Conservation (phyloP, 2,888 invertebrate species). For the Eulithis testata region DNA sequence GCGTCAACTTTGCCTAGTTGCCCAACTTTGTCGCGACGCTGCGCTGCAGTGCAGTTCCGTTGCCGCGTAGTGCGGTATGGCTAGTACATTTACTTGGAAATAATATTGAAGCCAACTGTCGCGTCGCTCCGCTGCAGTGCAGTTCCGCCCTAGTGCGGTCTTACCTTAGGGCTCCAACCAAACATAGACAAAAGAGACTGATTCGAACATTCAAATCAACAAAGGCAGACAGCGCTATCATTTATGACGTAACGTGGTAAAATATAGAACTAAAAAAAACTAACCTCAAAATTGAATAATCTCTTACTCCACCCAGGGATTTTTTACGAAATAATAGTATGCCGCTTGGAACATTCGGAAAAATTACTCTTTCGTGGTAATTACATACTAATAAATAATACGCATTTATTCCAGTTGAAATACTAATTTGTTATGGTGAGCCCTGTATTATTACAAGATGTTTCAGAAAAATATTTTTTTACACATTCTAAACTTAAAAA, state of each 20-base stretch:
- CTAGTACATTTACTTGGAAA: no score
- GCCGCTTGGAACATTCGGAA: constrained; percentile 83
- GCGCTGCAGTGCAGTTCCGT: no score
- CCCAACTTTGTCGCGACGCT: no score
- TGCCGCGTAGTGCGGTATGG: no score
- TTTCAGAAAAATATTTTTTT: constrained; percentile 3
- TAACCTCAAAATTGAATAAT: constrained; percentile 57
- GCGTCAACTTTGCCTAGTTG: no score
- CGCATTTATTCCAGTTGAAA: constrained; percentile 45
- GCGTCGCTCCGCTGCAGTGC: no score
- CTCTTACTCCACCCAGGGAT: constrained; percentile 31
- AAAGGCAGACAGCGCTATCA: constrained; percentile 42
- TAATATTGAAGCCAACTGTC: no score
- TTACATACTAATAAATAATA: constrained; percentile 54
- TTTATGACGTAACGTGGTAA: constrained; percentile 57
- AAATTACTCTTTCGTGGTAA: constrained; percentile 82
- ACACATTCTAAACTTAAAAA: neutral
- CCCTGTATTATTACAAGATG: constrained; percentile 35
- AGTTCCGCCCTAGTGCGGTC: no score
- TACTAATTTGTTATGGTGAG: constrained; percentile 54
- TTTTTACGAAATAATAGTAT: constrained; percentile 69
- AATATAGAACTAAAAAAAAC: constrained; percentile 51
- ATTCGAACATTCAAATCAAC: neutral
- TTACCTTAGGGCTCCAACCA: no score
- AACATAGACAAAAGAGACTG: neutral